These are phyloP conservation scores for Apoda limacodes DNA, from an alignment of 2,888 invertebrate species.

Conservation along the genomic window DNA sequence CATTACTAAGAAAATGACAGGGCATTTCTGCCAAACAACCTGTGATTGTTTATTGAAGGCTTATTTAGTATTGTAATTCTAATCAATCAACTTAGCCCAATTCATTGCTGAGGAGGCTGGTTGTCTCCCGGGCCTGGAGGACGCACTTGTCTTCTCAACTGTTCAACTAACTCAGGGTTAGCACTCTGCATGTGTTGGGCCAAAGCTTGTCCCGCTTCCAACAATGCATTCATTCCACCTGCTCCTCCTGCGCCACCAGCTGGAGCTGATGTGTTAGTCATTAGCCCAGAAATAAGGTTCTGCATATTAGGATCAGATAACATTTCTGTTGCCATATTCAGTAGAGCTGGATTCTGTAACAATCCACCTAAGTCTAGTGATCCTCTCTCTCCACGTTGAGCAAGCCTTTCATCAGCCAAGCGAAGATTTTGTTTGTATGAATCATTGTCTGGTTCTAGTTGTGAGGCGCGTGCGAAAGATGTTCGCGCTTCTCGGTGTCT, in stretches of 20 bases:
- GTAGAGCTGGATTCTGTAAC: slow-evolving; percentile 83
- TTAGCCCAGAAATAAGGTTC: slow-evolving; percentile 75
- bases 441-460: slow-evolving; percentile 92
- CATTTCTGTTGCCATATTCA: slow-evolving; percentile 88
- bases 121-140: slow-evolving; percentile 37
- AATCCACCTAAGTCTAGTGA: slow-evolving; percentile 73
- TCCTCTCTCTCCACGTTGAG: slow-evolving; percentile 75
- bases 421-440: slow-evolving; percentile 89
- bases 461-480: slow-evolving; percentile 88
- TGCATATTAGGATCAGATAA: slow-evolving; percentile 87
- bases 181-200: slow-evolving; percentile 84
- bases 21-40: too few species aligned
- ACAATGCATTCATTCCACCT: slow-evolving; percentile 46
- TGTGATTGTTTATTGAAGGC: too few species aligned
- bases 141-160: slow-evolving; percentile 76
- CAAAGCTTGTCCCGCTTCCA: slow-evolving; percentile 81
- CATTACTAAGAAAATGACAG: too few species aligned
- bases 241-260: slow-evolving; percentile 20
- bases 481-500: slow-evolving; percentile 86
- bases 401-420: slow-evolving; percentile 79
- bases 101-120: slow-evolving; percentile 24
- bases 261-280: slow-evolving; percentile 38
- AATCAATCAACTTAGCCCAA: too few species aligned
- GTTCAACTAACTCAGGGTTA: slow-evolving; percentile 87
- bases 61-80: too few species aligned